phyloP scores from a whole-genome alignment of 2,113 vertebrate genomes.

The Struthidea cinerea region DNA sequence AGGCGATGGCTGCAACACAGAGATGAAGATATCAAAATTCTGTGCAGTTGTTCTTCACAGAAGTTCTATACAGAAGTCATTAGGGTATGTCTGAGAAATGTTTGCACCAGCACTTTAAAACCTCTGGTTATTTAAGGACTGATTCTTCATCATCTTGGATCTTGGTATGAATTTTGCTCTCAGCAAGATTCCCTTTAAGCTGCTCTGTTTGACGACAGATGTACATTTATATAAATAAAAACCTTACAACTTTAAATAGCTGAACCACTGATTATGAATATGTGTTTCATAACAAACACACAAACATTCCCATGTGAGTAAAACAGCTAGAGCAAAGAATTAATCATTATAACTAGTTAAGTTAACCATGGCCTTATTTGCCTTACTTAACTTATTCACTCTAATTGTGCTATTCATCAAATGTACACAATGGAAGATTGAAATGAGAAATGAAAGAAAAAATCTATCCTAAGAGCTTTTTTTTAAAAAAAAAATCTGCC shows the following conservation, averaged over 20 bases:
- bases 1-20: background rate
- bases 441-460: constrained; percentile 10
- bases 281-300: background rate
- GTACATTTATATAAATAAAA: constrained; percentile 1
- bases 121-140: background rate
- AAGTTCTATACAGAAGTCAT: background rate
- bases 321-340: background rate
- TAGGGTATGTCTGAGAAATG: background rate
- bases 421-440: background rate
- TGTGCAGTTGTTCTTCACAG: background rate
- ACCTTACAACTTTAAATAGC: background rate
- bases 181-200: background rate
- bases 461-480: background rate
- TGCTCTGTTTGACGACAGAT: background rate
- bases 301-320: background rate
- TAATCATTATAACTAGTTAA: background rate
- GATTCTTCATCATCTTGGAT: background rate
- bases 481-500: background rate
- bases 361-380: background rate
- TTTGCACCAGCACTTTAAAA: background rate
- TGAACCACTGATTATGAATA: background rate
- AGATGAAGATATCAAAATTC: background rate
- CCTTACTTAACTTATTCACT: constrained; percentile 33
- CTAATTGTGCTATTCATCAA: constrained; percentile 1
- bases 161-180: background rate